These are phyloP conservation scores for Lepisosteus osseus DNA, from an alignment of 2,113 vertebrate genomes.

Conservation along the genomic window DNA sequence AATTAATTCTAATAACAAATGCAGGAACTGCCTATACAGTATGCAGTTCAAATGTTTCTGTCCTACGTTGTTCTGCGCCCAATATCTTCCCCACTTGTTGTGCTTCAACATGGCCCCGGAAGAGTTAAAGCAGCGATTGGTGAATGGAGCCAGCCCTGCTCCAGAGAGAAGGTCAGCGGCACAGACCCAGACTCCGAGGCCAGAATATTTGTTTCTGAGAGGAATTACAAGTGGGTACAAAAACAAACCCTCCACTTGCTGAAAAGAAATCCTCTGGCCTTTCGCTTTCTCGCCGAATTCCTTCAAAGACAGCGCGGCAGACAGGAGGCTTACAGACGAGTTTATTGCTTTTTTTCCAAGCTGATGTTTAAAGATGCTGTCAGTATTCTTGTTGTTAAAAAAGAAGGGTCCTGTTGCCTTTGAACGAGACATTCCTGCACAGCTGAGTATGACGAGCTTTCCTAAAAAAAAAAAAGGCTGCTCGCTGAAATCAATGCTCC, in stretches of 20 bases:
- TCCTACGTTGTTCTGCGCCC: not conserved
- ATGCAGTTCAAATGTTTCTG: too few relatives aligned
- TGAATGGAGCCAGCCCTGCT: not conserved
- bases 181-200: not conserved
- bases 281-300: not conserved
- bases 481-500: constrained; percentile 50
- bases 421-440: constrained; percentile 2
- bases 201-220: constrained; percentile 39
- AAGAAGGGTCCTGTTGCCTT: too few relatives aligned
- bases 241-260: constrained; percentile 21
- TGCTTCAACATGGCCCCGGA: too few relatives aligned
- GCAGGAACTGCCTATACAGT: too few relatives aligned
- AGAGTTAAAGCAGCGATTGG: too few relatives aligned
- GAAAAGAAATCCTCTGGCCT: constrained; percentile 27
- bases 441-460: constrained; percentile 14
- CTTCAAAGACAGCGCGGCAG: not conserved
- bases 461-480: constrained; percentile 40
- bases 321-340: not conserved
- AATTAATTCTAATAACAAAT: too few relatives aligned
- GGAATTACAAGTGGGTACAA: constrained; percentile 33
- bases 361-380: constrained; percentile 5
- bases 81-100: not conserved
- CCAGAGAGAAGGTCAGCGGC: constrained; percentile 19
- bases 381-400: not conserved
- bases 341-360: not conserved